phyloP scores from a whole-genome alignment of 2,888 invertebrate species.

The Enchytraeus crypticus region DNA sequence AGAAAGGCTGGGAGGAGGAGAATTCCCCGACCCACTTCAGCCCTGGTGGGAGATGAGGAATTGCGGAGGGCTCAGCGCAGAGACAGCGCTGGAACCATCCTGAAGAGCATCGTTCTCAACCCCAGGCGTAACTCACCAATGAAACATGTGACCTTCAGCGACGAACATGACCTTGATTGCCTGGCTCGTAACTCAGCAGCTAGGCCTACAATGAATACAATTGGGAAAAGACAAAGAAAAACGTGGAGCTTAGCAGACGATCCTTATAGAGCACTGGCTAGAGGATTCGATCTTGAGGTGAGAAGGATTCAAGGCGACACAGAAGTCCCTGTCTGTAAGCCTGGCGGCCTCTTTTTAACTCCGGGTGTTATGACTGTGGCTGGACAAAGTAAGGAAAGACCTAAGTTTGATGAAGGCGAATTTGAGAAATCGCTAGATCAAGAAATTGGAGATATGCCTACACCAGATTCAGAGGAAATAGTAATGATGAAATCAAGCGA shows the following conservation, averaged over 20 bases:
- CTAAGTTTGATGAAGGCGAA: background rate
- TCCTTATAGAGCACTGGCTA: too few species aligned
- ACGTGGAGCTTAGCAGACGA: too few species aligned
- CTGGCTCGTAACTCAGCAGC: background rate
- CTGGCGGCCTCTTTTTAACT: too few species aligned
- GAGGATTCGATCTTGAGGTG: background rate
- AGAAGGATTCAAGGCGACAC: background rate
- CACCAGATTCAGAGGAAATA: constrained; percentile 22
- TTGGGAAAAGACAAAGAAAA: too few species aligned
- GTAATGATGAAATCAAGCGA: background rate
- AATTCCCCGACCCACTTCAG: background rate
- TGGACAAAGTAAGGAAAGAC: too few species aligned
- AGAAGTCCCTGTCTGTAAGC: background rate
- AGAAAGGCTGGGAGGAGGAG: background rate
- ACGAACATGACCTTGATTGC: background rate
- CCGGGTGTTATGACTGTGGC: too few species aligned
- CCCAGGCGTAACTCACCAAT: background rate
- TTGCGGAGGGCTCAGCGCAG: background rate
- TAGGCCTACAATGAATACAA: background rate
- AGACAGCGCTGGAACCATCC: background rate
- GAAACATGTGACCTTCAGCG: background rate
- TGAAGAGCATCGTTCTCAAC: background rate
- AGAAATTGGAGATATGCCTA: constrained; percentile 25
- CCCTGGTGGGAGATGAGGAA: too few species aligned
- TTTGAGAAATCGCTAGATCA: constrained; percentile 12